A percentile compares a stretch with the other conserved stretches of the same genome.
Evolutionary conservation across 2,797 vertebrate genomes (phyloP).

Genomic region (Zalophus californianus): DNA sequence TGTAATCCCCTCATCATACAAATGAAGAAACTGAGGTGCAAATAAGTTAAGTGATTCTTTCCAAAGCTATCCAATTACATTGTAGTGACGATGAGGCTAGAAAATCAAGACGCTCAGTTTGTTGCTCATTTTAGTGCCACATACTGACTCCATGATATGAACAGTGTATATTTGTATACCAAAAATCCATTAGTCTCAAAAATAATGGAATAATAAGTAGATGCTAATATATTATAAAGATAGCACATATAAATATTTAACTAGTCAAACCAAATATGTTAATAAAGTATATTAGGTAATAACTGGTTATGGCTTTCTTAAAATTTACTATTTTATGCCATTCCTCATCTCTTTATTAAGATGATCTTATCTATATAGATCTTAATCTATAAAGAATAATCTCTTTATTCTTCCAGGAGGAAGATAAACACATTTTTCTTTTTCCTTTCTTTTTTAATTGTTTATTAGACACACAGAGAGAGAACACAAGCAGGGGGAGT

Average conservation of each 20-base stretch:
- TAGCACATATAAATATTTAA: background rate
- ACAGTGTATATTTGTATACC: background rate
- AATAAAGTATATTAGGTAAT: background rate
- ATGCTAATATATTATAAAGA: background rate
- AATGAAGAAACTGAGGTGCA: background rate
- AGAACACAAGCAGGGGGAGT: no score
- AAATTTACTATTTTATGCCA: background rate
- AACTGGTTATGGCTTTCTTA: background rate
- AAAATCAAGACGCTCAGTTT: background rate
- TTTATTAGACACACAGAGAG: no score
- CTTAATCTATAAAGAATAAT: no score
- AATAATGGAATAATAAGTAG: background rate
- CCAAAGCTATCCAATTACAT: background rate
- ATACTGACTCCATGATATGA: background rate
- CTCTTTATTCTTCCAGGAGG: background rate
- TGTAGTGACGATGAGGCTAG: background rate
- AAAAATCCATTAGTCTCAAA: constrained; percentile 7
- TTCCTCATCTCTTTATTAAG: background rate
- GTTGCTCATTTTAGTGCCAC: background rate
- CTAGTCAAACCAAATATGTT: background rate
- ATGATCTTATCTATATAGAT: no score
- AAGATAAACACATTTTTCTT: background rate
- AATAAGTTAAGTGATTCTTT: background rate
- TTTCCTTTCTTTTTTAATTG: no score
- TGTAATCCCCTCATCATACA: background rate